Percentiles rank a stretch among this genome's conserved stretches.
Evolutionary conservation across 2,888 invertebrate species (phyloP).

Genomic region (Erannis defoliaria): DNA sequence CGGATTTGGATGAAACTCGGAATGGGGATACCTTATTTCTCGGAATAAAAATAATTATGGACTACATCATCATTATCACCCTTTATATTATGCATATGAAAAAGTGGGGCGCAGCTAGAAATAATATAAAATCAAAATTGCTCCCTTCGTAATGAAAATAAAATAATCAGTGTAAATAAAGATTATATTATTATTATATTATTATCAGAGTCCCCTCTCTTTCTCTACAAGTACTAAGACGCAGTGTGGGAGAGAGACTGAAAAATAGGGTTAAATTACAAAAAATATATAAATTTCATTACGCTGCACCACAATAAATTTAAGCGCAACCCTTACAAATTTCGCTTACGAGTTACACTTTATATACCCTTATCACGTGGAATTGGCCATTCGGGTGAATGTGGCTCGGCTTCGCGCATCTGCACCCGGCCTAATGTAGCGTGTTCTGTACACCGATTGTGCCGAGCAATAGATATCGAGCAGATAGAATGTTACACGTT

Average conservation of each 20-base stretch:
- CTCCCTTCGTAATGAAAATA: background rate
- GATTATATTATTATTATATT: too few relatives aligned
- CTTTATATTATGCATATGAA: too few relatives aligned
- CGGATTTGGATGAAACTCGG: too few relatives aligned
- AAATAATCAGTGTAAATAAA: too few relatives aligned
- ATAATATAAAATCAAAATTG: too few relatives aligned
- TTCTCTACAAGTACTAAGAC: background rate
- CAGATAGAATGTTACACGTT: conserved; percentile 19
- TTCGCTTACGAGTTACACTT: conserved; percentile 45
- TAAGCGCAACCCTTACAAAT: conserved; percentile 46
- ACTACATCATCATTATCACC: too few relatives aligned
- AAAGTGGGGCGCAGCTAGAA: too few relatives aligned
- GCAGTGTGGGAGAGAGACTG: background rate
- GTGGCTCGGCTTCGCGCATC: conserved; percentile 54
- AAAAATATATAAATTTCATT: conserved; percentile 26
- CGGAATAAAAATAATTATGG: too few relatives aligned
- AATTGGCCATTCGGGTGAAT: conserved; percentile 46
- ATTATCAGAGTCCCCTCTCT: background rate
- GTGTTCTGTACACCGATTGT: conserved; percentile 44
- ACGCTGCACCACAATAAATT: conserved; percentile 51
- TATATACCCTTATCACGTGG: conserved; percentile 56
- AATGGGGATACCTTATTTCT: too few relatives aligned
- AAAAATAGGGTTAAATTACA: background rate
- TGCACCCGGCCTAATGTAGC: conserved; percentile 61
- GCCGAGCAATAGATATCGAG: conserved; percentile 12